These are phyloP conservation scores for Myopa testacea DNA, from an alignment of 2,888 invertebrate species.

Conservation along the genomic window DNA sequence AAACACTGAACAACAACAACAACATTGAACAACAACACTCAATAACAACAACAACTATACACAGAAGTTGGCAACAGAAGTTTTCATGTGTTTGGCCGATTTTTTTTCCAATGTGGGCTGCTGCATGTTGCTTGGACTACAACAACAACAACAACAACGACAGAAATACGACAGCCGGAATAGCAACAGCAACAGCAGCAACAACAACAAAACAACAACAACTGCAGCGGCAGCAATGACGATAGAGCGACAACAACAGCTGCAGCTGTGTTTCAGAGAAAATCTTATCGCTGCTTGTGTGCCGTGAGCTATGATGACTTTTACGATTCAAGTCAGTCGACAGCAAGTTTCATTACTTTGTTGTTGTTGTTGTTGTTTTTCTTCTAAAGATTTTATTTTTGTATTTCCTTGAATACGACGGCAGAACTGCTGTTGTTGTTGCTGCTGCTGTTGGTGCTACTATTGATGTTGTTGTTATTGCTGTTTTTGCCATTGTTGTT, in stretches of 20 bases:
- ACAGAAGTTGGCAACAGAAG: conserved; percentile 5
- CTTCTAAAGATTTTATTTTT: background rate
- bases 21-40: no score
- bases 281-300: conserved; percentile 26
- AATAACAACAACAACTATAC: background rate
- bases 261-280: conserved; percentile 23
- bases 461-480: background rate
- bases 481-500: background rate
- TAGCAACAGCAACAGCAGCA: background rate
- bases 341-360: conserved; percentile 26
- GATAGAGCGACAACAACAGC: background rate
- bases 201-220: background rate
- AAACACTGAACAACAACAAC: no score
- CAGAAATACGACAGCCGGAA: conserved; percentile 1
- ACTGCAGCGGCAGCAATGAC: background rate
- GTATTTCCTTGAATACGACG: background rate
- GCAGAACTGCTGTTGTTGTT: background rate
- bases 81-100: conserved; percentile 6
- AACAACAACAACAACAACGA: conserved; percentile 19
- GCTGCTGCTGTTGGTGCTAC: background rate
- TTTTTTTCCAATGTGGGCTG: conserved; percentile 22
- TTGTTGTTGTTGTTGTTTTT: conserved; percentile 18
- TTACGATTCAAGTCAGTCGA: conserved; percentile 11
- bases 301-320: conserved; percentile 30
- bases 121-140: conserved; percentile 17